Percentiles rank a stretch among this genome's conserved stretches.
These are phyloP conservation scores for Oryzias javanicus DNA, from an alignment of 2,113 vertebrate species.

Conservation along the genomic window DNA sequence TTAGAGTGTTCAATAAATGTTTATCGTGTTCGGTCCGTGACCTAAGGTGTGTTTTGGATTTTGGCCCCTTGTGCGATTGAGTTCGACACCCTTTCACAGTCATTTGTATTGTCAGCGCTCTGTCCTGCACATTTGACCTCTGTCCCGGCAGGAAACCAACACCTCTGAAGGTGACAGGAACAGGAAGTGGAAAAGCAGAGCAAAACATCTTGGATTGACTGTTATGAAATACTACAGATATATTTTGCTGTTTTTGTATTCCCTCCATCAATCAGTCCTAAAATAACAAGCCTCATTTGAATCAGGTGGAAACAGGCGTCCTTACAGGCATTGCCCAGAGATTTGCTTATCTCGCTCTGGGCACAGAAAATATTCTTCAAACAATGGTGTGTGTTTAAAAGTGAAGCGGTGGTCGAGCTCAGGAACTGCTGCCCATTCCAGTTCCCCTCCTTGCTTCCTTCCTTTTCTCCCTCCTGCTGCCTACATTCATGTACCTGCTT, in stretches of 20 bases:
- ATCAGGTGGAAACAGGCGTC: neutral
- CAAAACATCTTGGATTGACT: slow-evolving; percentile 15
- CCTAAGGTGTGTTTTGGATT: no score
- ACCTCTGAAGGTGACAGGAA: slow-evolving; percentile 38
- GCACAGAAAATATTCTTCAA: slow-evolving; percentile 12
- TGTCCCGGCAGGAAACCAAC: slow-evolving; percentile 39
- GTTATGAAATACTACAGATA: rapidly evolving
- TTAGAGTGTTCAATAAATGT: no score
- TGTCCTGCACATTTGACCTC: slow-evolving; percentile 40
- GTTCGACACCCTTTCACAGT: neutral
- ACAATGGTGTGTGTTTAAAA: slow-evolving; percentile 56
- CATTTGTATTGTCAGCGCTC: slow-evolving; percentile 30
- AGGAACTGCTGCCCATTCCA: slow-evolving; percentile 63
- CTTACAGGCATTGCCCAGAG: neutral
- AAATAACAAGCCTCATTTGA: neutral
- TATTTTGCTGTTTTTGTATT: neutral
- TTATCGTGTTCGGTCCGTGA: no score
- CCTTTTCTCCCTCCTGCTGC: slow-evolving; percentile 41
- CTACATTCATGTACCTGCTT: slow-evolving; percentile 47
- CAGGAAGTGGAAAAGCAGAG: slow-evolving; percentile 52
- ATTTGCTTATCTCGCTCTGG: slow-evolving; percentile 1
- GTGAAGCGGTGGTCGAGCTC: slow-evolving; percentile 33
- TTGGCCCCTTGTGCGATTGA: no score
- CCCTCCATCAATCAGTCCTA: no score
- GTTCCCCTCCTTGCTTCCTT: slow-evolving; percentile 60